Base-by-base conservation (phyloP, 2,797 vertebrate genomes). In the Scarus forsteni region DNA sequence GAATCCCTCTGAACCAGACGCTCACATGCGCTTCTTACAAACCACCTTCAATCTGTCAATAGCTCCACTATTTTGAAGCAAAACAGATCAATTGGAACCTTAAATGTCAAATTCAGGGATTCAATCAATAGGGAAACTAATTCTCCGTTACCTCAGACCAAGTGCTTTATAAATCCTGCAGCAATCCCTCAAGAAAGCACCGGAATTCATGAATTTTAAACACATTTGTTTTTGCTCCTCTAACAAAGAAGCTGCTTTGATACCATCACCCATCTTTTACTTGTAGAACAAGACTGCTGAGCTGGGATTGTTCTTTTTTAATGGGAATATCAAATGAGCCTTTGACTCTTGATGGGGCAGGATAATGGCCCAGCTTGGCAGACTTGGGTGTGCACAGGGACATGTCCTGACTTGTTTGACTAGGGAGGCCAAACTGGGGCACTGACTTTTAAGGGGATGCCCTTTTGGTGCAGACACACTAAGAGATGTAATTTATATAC, bases 161-260 rank as follows among this genome's bases (percentile, higher is more conserved):
- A 93, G 92, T 79, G 75, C 77, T 69, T 81, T 73, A 81, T 83
- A 91, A 92, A 85, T 92, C 79, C 84, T 60, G 51, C 61, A 77
- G 81, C 78, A 75, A 84, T 88, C 79, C 81, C 81, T 34, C 40
- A 86, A 87, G 82, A 79, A 85, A 88, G 84, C 77, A 62, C 16
- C 75, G 34, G 76, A 85, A 90, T 89, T 86, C 79, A 92, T 84
- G 75, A 92, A 91, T 88, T 81, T 75, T 83, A 75, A 91, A 88
- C 77, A 79, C 67, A 67, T 70, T 74, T 61, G 60, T 73, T 73
- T 84, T 66, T 63, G 76, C 55, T 65, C 18, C 16, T 52, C 54
- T 52, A 85, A 88, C 83, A 92, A 88, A 46, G 68, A 60, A 77
- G 71, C 7, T 8, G 67, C 80, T 89, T 88, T 88, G 88, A 90